Evolutionary conservation across 2,797 vertebrate species (phyloP), one percentile per base, ranked within the genome.

Genomic region (Liasis olivaceus): DNA sequence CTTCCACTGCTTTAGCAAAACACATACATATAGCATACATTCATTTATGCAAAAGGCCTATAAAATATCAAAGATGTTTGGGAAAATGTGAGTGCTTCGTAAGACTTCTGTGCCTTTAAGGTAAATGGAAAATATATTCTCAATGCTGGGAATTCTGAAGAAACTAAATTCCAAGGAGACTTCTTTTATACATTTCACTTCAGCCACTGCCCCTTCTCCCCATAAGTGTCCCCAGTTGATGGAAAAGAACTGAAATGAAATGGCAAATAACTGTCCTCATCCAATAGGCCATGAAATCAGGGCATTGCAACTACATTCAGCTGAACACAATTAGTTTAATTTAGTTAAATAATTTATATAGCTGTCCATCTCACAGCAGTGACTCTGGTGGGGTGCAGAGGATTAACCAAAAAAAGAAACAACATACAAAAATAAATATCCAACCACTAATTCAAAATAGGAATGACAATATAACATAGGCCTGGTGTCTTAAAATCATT

Each of bases 1-100:
- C 20, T n/a, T 88, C 69, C 63, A n/a, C 60, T 28, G 63, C 56
- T 69, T 93, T 91, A 93, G n/a, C 85, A 88, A 62, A 88, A 54
- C 20, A 47, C 20, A 81, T 14, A 69, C 4, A 77, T 28, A 77
- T 3, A 77, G 13, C 58, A 36, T 28, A 88, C 54, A 54, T 64
- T 88, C 12, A 31, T 81, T 88, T 84, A 91, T 88, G 26, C 47
- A 91, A 88, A 88, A 56, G 4, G 24, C 31, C 47, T 85, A 47
- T 28, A 90, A 87, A 90, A 90, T 42, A 90, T 20, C 15, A 11
- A 90, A 87, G 85, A 36, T 63, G n/a, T 81, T 77, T 85, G 69
- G 59, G 47, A 1, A 88, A 88, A 88, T 5, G 3, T 24, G 2
- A 58, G 47, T 7, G 36, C 17, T 59, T 69, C 77, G 31, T 3